Conservation (phyloP, 2,888 invertebrate species). For the Spilarctia lutea region DNA sequence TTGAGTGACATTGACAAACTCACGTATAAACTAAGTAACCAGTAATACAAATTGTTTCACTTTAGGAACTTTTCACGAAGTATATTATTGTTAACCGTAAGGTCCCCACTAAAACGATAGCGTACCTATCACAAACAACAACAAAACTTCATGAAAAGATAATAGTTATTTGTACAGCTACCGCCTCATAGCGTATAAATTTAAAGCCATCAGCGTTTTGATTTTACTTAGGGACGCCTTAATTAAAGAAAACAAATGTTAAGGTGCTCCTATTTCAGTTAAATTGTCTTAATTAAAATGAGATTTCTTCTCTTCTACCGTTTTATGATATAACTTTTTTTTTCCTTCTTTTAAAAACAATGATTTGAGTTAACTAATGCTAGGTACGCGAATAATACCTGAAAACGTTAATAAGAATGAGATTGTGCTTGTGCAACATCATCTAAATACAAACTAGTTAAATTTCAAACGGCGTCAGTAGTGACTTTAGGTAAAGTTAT, state of each 20-base stretch:
- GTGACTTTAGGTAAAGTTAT: constrained; percentile 16
- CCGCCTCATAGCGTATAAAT: constrained; percentile 22
- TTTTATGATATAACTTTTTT: constrained; percentile 14
- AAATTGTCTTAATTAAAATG: constrained; percentile 26
- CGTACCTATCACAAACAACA: constrained; percentile 6
- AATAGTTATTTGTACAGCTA: constrained; percentile 14
- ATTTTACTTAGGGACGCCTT: constrained; percentile 21
- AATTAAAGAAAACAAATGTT: constrained; percentile 32
- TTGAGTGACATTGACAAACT: background rate
- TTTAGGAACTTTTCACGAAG: background rate
- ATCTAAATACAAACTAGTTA: background rate
- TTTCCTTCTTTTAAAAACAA: constrained; percentile 2
- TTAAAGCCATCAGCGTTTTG: constrained; percentile 26
- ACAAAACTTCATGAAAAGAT: background rate
- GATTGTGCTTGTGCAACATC: background rate
- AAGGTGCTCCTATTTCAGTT: constrained; percentile 33
- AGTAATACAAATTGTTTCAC: constrained; percentile 4
- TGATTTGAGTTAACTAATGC: background rate
- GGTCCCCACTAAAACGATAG: background rate
- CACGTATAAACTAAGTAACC: background rate
- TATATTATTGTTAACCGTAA: background rate
- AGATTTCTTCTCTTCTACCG: too few species aligned
- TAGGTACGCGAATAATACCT: background rate
- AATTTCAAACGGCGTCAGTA: background rate
- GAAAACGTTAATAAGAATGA: background rate